phyloP scores from a whole-genome alignment of 2,113 vertebrate species.

The Chascanopsetta lugubris region DNA sequence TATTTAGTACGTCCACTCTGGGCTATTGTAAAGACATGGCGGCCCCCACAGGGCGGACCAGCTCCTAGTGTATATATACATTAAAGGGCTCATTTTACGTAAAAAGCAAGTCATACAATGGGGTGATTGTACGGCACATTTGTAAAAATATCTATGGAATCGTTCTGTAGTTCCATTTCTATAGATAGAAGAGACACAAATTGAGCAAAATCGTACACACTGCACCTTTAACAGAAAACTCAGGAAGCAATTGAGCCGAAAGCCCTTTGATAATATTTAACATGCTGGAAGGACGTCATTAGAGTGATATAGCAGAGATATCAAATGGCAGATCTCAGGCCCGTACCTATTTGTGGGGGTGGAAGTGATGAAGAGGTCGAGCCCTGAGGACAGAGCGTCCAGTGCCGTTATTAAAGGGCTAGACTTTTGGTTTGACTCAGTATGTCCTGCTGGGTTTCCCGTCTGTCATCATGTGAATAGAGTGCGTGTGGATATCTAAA shows the following conservation, averaged over 20 bases:
- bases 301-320: background rate
- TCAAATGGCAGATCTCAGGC: background rate
- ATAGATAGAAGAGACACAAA: too few species aligned
- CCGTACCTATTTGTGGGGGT: constrained; percentile 8
- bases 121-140: too few species aligned
- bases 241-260: background rate
- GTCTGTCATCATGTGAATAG: background rate
- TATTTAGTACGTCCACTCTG: too few species aligned
- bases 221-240: background rate
- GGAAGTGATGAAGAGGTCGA: constrained; percentile 9
- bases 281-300: background rate
- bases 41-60: too few species aligned
- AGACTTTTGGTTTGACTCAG: constrained; percentile 12
- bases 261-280: background rate
- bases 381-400: background rate
- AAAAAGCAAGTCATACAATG: too few species aligned
- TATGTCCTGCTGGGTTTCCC: background rate
- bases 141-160: too few species aligned
- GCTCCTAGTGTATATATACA: too few species aligned
- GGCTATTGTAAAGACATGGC: too few species aligned
- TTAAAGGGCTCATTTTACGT: too few species aligned
- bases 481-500: background rate
- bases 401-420: background rate
- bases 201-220: too few species aligned
- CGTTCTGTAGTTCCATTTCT: too few species aligned